Percentiles rank a stretch among this genome's conserved stretches.
These are phyloP conservation scores for Scotopteryx bipunctaria DNA, from an alignment of 2,888 invertebrate genomes.

Conservation along the genomic window DNA sequence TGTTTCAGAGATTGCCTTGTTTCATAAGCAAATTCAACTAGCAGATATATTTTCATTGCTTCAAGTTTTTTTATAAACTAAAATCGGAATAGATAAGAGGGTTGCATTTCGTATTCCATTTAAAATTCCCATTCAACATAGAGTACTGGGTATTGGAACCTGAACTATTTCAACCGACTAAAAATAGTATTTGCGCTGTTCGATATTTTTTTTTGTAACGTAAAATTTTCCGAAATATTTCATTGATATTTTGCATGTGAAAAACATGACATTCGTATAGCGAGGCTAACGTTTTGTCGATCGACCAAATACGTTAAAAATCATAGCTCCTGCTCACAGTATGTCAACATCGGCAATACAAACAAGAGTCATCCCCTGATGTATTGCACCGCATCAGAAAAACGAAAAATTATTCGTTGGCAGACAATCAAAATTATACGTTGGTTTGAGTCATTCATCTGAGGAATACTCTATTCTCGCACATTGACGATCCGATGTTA, in stretches of 20 bases:
- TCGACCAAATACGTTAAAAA: slow-evolving; percentile 1
- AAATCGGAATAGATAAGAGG: too few species aligned
- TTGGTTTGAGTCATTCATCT: too few species aligned
- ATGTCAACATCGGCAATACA: slow-evolving; percentile 9
- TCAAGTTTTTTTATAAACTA: too few species aligned
- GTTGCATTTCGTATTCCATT: too few species aligned
- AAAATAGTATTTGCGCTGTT: not conserved
- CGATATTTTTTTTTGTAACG: not conserved
- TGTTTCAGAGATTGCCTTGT: too few species aligned
- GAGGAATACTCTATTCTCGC: too few species aligned
- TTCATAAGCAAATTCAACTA: too few species aligned
- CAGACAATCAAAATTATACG: not conserved
- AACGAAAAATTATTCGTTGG: not conserved
- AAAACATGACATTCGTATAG: slow-evolving; percentile 2
- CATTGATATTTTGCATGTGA: not conserved
- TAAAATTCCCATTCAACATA: too few species aligned
- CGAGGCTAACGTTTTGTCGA: not conserved
- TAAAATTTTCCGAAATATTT: not conserved
- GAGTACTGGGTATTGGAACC: too few species aligned
- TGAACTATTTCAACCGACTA: not conserved
- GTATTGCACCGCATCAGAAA: slow-evolving; percentile 13
- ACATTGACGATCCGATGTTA: too few species aligned
- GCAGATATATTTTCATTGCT: too few species aligned
- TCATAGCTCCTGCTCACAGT: slow-evolving; percentile 5
- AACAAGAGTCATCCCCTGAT: slow-evolving; percentile 14